These are phyloP conservation scores for Nymphalis io DNA, from an alignment of 1,140 invertebrate species.

Conservation along the genomic window DNA sequence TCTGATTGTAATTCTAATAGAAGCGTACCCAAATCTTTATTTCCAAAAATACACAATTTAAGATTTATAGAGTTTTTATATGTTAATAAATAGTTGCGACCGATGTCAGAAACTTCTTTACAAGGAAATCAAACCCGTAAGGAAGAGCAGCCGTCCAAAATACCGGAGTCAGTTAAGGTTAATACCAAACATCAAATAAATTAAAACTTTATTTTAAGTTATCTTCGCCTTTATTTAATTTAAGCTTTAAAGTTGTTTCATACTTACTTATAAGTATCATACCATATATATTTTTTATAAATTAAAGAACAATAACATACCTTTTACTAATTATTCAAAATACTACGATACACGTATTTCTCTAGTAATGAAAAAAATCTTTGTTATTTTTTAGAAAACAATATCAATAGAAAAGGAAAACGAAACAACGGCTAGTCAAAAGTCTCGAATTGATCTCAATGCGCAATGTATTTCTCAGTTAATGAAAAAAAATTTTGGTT, in stretches of 20 bases:
- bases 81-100: constrained; percentile 42
- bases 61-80: constrained; percentile 12
- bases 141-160: constrained; percentile 69
- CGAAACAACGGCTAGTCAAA: constrained; percentile 85
- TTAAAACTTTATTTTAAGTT: constrained; percentile 7
- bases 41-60: not conserved
- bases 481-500: constrained; percentile 5
- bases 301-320: no score
- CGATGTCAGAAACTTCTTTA: constrained; percentile 69
- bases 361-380: not conserved
- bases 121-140: constrained; percentile 57
- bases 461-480: constrained; percentile 62
- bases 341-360: no score
- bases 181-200: constrained; percentile 20
- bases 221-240: no score
- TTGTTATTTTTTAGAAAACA: constrained; percentile 63
- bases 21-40: not conserved
- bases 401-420: constrained; percentile 84
- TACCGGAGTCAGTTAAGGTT: constrained; percentile 73
- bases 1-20: constrained; percentile 7
- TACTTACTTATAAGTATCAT: no score
- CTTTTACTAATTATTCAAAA: no score
- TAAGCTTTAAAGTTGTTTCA: not conserved
- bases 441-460: constrained; percentile 92
- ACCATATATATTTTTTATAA: no score